Base-by-base conservation (phyloP, 2,888 invertebrate genomes). In the Phoenoteleia sp. region DNA sequence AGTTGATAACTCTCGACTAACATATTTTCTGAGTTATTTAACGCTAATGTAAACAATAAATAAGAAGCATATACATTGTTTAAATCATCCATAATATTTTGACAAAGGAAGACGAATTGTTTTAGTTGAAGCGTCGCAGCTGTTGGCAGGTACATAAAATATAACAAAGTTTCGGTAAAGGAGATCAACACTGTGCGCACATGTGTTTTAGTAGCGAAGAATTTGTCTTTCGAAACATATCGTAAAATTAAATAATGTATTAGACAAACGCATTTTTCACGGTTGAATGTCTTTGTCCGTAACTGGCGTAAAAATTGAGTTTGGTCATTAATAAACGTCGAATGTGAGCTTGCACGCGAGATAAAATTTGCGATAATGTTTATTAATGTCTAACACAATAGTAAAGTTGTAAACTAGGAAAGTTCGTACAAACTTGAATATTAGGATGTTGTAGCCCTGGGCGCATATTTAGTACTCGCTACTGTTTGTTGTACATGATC, bases 351-450 rank as follows among this genome's bases (percentile, higher is more conserved):
- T 47, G 54, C 36, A 19, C n/a, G 13, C 52, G 7, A 19, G 60
- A 58, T 60, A 67, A 77, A 69, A 60, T 39, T 52, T 39, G 13
- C 33, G 60, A 60, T 77, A 69, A 77, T 77, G 42, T 69, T 52
- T 77, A 77, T 77, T 69, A 77, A 60, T 77, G 69, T 77, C 67
- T 77, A 52, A 77, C 23, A 77, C 69, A 69, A 77, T 69, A 77
- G 60, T 39, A 13, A 69, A 77, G 52, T 77, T 77, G 69, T 60
- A 69, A 77, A 77, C 69, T 77, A 36, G 60, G 27, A 77, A 77
- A 77, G 58, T 77, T 77, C 13, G 56, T 36, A 47, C 56, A 27
- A 77, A 60, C 77, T 77, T 49, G 77, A 67, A 58, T 77, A 60
- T 60, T 29, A 42, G 58, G 77, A 60, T 58, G 67, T 25, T 27